Evolutionary conservation across 2,797 vertebrate species (phyloP).

Genomic region (Pantherophis alleghaniensis): DNA sequence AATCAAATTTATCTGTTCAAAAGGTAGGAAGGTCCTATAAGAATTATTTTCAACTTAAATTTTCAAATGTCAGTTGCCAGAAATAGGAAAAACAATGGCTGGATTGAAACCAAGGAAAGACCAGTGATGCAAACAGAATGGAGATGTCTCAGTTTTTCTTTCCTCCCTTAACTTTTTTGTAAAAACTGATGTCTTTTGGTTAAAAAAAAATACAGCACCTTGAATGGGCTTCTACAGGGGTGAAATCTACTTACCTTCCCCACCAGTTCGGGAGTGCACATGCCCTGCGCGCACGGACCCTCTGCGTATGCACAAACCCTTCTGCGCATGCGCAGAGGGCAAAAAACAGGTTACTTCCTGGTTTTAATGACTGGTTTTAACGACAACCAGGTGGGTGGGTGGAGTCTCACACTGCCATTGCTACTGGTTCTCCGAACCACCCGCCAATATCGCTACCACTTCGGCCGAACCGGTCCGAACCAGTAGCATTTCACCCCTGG

Average conservation of each 20-base stretch:
- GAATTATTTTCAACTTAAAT: not conserved
- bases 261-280: too few relatives aligned
- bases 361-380: too few relatives aligned
- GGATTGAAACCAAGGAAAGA: not conserved
- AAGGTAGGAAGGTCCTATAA: not conserved
- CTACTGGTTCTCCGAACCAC: too few relatives aligned
- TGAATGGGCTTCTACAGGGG: not conserved
- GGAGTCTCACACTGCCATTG: too few relatives aligned
- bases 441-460: too few relatives aligned
- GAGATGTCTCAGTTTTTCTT: not conserved
- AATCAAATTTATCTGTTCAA: not conserved
- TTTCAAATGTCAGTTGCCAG: not conserved
- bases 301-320: too few relatives aligned
- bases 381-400: too few relatives aligned
- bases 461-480: too few relatives aligned
- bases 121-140: not conserved
- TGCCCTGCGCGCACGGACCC: fast-evolving
- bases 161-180: not conserved
- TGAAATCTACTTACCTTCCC: too few relatives aligned
- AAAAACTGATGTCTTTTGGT: not conserved
- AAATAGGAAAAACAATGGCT: not conserved
- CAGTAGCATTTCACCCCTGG: too few relatives aligned
- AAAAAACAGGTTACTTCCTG: too few relatives aligned
- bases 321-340: too few relatives aligned
- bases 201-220: not conserved